Evolutionary conservation across 2,113 vertebrate species (phyloP), one percentile per base, ranked within the genome.

Genomic region (Dissostichus mawsoni): DNA sequence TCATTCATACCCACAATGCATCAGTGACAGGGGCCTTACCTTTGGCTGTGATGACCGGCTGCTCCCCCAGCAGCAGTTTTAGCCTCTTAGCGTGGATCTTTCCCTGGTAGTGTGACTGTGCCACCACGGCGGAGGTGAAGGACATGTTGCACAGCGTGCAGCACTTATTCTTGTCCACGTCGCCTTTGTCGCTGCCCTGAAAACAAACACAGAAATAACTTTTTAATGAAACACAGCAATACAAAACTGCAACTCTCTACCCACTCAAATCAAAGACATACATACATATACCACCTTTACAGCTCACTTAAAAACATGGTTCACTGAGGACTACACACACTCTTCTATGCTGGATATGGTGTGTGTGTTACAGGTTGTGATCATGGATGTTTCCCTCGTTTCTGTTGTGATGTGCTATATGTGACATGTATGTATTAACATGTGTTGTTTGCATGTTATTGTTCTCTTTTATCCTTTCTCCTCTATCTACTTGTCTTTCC

Each of bases 71-170:
- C 82, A 98, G 94, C 77, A 98, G 94, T 89, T 98, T 98, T 94
- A 99, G 95, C 92, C 97, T 96, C 94, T 99, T 99, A 91, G 98
- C 97, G 16, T 99, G 98, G 93, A 98, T 98, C 93, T 99, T 99
- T 87, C 97, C 98, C 89, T 98, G 98, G 91, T 99, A 99, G 90
- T 98, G 98, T 3, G 97, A 98, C 83, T 99, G 96, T 0, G 98
- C 97, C 94, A 99, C 98, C 87, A 99, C 97, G 0, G 98, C 97
- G 0, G 98, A 99, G 74, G 97, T 99, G 91, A 99, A 99, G 79
- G 97, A 98, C 97, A 99, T 99, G 95, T 98, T 98, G 86, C 98
- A 99, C 44, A 98, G 96, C 0, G 97, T 98, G 93, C 98, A 99
- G 93, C 97, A 98, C 56, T 98, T 99, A 89, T 98, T 98, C 93